Conservation (phyloP, 2,888 invertebrate genomes). For the Flexamia atlantica region DNA sequence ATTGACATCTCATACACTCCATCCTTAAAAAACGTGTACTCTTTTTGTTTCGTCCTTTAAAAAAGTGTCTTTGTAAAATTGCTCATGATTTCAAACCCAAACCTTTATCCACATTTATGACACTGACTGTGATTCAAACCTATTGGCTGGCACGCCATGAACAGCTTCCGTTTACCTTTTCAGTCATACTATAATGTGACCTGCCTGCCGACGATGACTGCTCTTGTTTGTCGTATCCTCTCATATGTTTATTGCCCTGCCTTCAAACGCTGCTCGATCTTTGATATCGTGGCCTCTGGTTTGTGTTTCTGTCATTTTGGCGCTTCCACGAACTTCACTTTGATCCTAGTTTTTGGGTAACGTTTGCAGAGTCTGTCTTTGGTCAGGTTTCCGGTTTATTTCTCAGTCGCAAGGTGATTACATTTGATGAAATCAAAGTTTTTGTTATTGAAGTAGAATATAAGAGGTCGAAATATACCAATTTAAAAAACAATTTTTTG, state of each 20-base stretch:
- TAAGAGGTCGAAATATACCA: no score
- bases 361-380: slow-evolving; percentile 18
- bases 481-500: no score
- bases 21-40: no score
- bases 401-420: background rate
- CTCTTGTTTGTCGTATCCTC: background rate
- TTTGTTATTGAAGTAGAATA: no score
- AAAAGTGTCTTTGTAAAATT: no score
- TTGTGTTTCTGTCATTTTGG: slow-evolving; percentile 37
- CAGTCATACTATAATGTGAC: background rate
- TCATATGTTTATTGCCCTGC: background rate
- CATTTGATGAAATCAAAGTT: background rate
- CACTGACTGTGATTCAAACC: no score
- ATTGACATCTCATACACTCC: no score
- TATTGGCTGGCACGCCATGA: no score
- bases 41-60: no score
- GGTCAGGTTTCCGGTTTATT: slow-evolving; percentile 13
- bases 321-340: slow-evolving; percentile 14
- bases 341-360: background rate
- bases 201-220: background rate
- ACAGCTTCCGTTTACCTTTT: no score
- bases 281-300: slow-evolving; percentile 14
- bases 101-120: no score
- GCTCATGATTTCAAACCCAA: no score
- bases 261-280: slow-evolving; percentile 1